phyloP scores from a whole-genome alignment of 2,797 vertebrate genomes.

The Lepus oiostolus region DNA sequence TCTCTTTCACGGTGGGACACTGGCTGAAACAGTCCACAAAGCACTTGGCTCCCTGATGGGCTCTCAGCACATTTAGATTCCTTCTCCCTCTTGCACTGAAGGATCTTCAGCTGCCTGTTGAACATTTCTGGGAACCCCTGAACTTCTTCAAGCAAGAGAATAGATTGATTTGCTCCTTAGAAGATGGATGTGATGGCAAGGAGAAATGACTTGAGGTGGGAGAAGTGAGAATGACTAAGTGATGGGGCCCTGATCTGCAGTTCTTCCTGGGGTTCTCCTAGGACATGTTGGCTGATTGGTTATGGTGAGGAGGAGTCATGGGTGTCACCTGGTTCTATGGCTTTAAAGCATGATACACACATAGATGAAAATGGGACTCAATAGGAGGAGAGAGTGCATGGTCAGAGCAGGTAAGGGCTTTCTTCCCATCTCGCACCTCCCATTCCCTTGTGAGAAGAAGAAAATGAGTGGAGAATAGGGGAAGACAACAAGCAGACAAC shows the following conservation, averaged over 20 bases:
- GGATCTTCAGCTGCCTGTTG: neutral
- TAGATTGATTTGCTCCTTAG: neutral
- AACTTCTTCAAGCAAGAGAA: constrained; percentile 19
- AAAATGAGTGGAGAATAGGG: neutral
- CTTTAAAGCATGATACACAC: neutral
- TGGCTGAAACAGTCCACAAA: neutral
- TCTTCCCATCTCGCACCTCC: neutral
- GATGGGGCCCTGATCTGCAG: neutral
- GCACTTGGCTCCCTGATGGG: neutral
- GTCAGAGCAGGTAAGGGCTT: neutral
- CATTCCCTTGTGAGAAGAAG: neutral
- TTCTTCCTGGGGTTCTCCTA: neutral
- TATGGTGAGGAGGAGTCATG: neutral
- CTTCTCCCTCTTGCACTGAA: neutral
- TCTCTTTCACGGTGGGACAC: neutral
- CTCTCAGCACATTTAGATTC: neutral
- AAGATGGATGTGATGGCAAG: neutral
- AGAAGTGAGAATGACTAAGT: neutral
- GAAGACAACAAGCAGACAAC: neutral
- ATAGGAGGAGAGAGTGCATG: neutral
- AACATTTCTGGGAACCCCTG: neutral
- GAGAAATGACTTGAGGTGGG: neutral
- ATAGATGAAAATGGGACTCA: neutral
- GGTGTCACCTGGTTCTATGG: neutral
- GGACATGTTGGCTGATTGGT: too few species aligned